Conservation (phyloP, 1,140 invertebrate genomes). For the Ips typographus region DNA sequence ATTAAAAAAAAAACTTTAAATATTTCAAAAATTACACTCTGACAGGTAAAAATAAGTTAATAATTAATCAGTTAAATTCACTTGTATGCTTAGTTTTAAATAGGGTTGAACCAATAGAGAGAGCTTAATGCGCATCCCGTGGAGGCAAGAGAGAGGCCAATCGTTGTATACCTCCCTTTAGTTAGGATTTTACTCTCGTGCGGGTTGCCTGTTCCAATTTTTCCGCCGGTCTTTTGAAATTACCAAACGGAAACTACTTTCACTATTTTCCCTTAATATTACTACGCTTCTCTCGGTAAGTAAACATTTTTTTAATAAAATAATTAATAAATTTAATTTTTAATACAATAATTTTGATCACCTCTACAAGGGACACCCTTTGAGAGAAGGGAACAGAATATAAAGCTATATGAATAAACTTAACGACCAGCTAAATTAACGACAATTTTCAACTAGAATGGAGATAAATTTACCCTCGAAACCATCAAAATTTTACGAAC, state of each 20-base stretch:
- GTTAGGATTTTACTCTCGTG: slow-evolving; percentile 25
- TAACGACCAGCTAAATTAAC: background rate
- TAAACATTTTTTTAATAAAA: background rate
- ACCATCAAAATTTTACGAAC: slow-evolving; percentile 4
- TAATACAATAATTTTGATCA: too few species aligned
- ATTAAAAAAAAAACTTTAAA: too few species aligned
- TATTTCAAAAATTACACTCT: too few species aligned
- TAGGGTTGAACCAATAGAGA: slow-evolving; percentile 21
- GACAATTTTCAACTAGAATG: background rate
- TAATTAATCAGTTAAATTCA: too few species aligned
- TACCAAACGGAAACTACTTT: slow-evolving; percentile 5
- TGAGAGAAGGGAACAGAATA: too few species aligned
- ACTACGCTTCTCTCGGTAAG: slow-evolving; percentile 1
- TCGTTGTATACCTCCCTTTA: background rate
- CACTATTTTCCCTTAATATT: background rate
- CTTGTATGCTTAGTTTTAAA: background rate
- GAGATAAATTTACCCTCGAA: background rate
- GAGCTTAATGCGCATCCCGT: slow-evolving; percentile 17
- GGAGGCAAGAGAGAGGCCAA: slow-evolving; percentile 19
- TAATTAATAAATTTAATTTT: too few species aligned
- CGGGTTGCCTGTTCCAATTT: slow-evolving; percentile 15
- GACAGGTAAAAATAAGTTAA: too few species aligned
- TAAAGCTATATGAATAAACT: background rate
- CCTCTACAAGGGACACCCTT: too few species aligned
- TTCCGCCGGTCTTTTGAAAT: slow-evolving; percentile 10